Conservation (phyloP, 2,797 vertebrate genomes). For the Malacoraja senta region DNA sequence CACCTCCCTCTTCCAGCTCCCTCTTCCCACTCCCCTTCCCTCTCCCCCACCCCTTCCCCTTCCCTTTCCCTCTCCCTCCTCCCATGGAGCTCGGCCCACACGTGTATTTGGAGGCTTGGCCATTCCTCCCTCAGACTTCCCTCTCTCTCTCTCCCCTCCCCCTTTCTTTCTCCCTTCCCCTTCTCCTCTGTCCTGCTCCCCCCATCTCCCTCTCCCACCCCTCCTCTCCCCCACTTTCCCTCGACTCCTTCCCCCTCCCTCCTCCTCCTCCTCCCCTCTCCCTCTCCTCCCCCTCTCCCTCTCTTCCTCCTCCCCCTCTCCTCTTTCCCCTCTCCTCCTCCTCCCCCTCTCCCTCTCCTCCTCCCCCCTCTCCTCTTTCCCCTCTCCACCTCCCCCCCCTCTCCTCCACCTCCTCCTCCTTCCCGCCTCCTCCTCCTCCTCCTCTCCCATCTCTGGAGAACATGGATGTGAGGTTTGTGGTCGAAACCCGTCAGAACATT, state of each 20-base stretch:
- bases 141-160: constrained; percentile 32
- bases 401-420: neutral
- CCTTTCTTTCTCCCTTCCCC: too few relatives aligned
- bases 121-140: neutral
- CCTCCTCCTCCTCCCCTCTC: too few relatives aligned
- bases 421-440: neutral
- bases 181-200: neutral
- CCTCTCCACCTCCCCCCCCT: neutral
- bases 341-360: neutral
- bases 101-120: neutral
- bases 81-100: neutral
- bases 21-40: too few relatives aligned
- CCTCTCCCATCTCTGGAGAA: too few relatives aligned
- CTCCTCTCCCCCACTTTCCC: neutral
- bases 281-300: neutral
- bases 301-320: too few relatives aligned
- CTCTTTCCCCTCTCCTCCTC: neutral
- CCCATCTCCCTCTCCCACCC: neutral
- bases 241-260: too few relatives aligned
- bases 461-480: too few relatives aligned
- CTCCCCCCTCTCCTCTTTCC: rapidly evolving
- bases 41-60: too few relatives aligned
- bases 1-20: too few relatives aligned
- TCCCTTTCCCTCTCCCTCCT: too few relatives aligned
- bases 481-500: too few relatives aligned